Percentiles rank a stretch among this genome's conserved stretches.
phyloP scores from a whole-genome alignment of 2,797 vertebrate genomes.

The Sebastes kiyomatsui region DNA sequence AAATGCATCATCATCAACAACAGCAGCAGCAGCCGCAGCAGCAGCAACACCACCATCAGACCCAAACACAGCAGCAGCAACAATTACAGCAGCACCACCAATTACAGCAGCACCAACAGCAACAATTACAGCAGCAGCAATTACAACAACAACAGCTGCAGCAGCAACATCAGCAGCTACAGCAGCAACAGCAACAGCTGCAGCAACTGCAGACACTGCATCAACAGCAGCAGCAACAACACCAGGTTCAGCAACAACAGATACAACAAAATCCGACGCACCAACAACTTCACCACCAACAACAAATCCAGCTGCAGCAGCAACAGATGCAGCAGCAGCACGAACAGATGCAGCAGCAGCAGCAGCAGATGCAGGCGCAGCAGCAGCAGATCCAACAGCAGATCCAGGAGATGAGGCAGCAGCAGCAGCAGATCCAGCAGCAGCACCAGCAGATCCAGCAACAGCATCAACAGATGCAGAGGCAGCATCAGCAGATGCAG shows the following conservation, averaged over 20 bases:
- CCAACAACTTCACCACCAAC: slow-evolving; percentile 72
- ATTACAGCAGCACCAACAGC: slow-evolving; percentile 30
- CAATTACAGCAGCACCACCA: slow-evolving; percentile 23
- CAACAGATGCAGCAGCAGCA: slow-evolving; percentile 81
- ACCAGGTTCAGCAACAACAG: slow-evolving; percentile 73
- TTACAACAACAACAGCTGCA: slow-evolving; percentile 40
- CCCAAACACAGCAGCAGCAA: slow-evolving; percentile 41
- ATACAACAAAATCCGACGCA: slow-evolving; percentile 62
- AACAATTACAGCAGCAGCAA: slow-evolving; percentile 43
- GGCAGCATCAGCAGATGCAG: slow-evolving; percentile 86
- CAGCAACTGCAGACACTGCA: slow-evolving; percentile 67
- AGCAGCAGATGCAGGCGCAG: slow-evolving; percentile 84
- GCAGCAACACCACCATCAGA: slow-evolving; percentile 38
- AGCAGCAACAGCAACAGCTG: slow-evolving; percentile 62
- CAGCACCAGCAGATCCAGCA: slow-evolving; percentile 86
- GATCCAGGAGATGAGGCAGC: slow-evolving; percentile 84
- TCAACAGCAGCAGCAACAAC: slow-evolving; percentile 64
- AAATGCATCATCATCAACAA: slow-evolving; percentile 65
- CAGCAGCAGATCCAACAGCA: slow-evolving; percentile 84
- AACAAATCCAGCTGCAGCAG: slow-evolving; percentile 75
- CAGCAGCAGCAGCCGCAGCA: slow-evolving; percentile 58
- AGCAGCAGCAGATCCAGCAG: slow-evolving; percentile 85
- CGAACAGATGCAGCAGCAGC: slow-evolving; percentile 83
- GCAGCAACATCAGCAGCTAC: slow-evolving; percentile 51
- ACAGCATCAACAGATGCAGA: slow-evolving; percentile 86